Percentiles rank a stretch among this genome's conserved stretches.
Evolutionary conservation across 2,888 invertebrate genomes (phyloP).

Genomic region (Nephrotoma guestfalica): DNA sequence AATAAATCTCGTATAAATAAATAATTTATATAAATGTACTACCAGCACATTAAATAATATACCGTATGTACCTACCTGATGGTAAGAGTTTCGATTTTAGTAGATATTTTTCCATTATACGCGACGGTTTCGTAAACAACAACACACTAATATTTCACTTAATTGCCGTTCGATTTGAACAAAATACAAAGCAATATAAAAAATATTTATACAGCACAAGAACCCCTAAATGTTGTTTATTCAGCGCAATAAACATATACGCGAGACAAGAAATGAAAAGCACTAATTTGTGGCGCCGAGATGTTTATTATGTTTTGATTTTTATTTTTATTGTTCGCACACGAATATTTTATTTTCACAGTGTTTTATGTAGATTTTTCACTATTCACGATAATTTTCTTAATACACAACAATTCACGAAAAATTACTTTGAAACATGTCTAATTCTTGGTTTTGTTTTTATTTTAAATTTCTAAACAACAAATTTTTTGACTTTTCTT

Average conservation of each 20-base stretch:
- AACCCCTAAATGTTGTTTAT: not conserved
- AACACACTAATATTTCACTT: not conserved
- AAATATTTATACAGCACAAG: not conserved
- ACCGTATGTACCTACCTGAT: not conserved
- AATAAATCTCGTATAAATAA: not conserved
- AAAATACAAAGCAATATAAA: not conserved
- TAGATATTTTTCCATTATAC: not conserved
- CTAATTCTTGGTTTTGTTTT: not conserved
- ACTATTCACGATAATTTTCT: not conserved
- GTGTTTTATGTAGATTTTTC: not conserved
- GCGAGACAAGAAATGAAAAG: not conserved
- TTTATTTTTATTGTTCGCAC: not conserved
- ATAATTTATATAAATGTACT: not conserved
- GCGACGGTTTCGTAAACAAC: not conserved
- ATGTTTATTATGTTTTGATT: not conserved
- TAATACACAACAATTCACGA: not conserved
- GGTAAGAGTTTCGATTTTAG: not conserved
- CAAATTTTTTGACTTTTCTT: not conserved
- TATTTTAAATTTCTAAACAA: not conserved
- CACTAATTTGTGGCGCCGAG: not conserved
- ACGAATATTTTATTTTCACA: not conserved
- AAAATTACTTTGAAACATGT: not conserved
- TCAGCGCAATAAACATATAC: not conserved
- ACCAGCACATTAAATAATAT: not conserved
- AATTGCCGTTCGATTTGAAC: not conserved